Evolutionary conservation across 2,113 vertebrate species (phyloP).

Genomic region (Trematocara stigmaticum): DNA sequence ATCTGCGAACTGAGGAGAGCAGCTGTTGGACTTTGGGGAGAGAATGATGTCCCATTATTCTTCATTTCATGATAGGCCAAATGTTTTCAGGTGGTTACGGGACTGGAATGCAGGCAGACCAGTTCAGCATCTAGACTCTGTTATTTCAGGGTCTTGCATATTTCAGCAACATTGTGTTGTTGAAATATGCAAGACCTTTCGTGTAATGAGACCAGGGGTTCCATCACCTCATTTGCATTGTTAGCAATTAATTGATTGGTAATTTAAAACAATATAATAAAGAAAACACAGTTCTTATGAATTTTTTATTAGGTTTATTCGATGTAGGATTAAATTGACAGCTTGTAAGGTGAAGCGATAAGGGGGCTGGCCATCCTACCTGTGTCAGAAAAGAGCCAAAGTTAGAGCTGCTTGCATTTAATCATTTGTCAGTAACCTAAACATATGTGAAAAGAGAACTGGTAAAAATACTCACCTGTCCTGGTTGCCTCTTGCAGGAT

Average conservation of each 20-base stretch:
- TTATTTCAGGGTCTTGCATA: background rate
- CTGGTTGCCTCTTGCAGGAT: no score
- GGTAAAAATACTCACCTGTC: no score
- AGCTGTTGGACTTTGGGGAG: background rate
- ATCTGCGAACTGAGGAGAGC: background rate
- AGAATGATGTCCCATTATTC: background rate
- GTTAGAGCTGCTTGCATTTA: background rate
- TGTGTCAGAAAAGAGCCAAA: background rate
- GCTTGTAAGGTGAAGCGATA: background rate
- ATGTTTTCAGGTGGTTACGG: background rate
- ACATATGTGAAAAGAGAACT: no score
- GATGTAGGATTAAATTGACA: background rate
- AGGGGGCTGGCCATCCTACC: background rate
- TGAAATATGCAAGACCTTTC: background rate
- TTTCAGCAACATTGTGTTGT: background rate
- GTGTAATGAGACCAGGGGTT: background rate
- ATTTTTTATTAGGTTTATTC: background rate
- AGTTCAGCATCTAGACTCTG: background rate
- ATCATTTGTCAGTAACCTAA: background rate
- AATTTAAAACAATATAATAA: rapidly evolving
- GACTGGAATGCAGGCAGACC: background rate
- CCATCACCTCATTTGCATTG: background rate
- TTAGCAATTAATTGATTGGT: background rate
- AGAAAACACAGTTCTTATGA: background rate
- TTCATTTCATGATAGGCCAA: background rate